Conservation (phyloP, 2,113 vertebrate species). For the Phoxinus phoxinus region DNA sequence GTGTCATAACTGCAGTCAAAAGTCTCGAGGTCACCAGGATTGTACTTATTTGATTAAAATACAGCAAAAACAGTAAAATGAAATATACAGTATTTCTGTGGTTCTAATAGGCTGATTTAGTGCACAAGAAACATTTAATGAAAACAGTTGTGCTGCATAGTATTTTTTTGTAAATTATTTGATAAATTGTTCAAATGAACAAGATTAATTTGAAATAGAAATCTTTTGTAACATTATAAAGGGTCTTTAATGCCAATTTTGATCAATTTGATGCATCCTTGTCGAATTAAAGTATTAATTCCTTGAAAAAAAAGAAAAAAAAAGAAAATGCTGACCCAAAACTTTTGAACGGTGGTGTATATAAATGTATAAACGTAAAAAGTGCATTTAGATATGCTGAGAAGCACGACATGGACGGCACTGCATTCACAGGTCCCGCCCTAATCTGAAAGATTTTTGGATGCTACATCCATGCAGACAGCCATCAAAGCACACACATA, state of each 20-base stretch:
- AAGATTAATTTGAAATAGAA: background rate
- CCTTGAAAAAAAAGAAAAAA: no score
- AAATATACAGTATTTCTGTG: background rate
- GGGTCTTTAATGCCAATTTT: background rate
- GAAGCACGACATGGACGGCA: background rate
- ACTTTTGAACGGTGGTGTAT: background rate
- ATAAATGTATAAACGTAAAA: background rate
- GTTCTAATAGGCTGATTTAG: no score
- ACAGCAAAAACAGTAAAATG: background rate
- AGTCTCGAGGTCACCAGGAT: background rate
- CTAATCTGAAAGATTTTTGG: background rate
- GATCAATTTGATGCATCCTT: background rate
- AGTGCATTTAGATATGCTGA: background rate
- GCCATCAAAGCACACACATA: background rate
- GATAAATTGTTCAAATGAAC: background rate
- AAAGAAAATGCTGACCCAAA: no score
- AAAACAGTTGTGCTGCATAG: background rate
- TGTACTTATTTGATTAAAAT: background rate
- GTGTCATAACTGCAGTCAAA: no score
- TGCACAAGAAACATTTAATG: background rate
- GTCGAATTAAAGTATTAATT: background rate
- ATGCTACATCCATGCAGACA: background rate
- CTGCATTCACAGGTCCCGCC: no score
- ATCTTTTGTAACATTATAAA: background rate
- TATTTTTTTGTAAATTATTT: background rate